phyloP scores from a whole-genome alignment of 1,140 invertebrate genomes.

The Drosophila teissieri region DNA sequence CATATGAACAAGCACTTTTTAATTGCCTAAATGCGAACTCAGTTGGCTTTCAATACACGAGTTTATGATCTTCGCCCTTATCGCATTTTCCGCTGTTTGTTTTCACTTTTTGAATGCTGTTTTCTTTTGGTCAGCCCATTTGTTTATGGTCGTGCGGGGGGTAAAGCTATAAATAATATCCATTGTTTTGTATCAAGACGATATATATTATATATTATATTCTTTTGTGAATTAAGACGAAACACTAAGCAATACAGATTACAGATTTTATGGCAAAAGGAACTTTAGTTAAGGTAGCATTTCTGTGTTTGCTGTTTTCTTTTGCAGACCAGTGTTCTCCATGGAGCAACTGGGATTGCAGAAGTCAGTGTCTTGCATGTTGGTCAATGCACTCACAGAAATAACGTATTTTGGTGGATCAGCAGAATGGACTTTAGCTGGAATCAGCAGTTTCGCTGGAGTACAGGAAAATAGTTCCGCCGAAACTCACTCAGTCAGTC shows the following conservation, averaged over 20 bases:
- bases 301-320: not conserved
- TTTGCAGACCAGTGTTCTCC: not conserved
- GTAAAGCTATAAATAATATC: not conserved
- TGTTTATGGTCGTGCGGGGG: constrained; percentile 17
- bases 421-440: constrained; percentile 3
- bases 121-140: constrained; percentile 30
- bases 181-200: too few species aligned
- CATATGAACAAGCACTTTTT: not conserved
- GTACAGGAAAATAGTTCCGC: too few species aligned
- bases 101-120: not conserved
- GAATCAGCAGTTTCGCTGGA: not conserved
- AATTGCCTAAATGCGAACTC: too few species aligned
- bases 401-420: not conserved
- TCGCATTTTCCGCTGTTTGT: constrained; percentile 3
- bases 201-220: too few species aligned
- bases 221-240: too few species aligned
- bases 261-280: too few species aligned
- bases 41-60: too few species aligned
- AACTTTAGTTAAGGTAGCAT: too few species aligned
- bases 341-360: constrained; percentile 2
- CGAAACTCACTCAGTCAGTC: constrained; percentile 6
- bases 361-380: not conserved
- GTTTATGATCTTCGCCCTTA: not conserved
- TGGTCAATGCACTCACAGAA: constrained; percentile 21
- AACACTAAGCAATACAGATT: too few species aligned